Base-by-base conservation (phyloP, 2,888 invertebrate species). In the Agrilus biguttatus region DNA sequence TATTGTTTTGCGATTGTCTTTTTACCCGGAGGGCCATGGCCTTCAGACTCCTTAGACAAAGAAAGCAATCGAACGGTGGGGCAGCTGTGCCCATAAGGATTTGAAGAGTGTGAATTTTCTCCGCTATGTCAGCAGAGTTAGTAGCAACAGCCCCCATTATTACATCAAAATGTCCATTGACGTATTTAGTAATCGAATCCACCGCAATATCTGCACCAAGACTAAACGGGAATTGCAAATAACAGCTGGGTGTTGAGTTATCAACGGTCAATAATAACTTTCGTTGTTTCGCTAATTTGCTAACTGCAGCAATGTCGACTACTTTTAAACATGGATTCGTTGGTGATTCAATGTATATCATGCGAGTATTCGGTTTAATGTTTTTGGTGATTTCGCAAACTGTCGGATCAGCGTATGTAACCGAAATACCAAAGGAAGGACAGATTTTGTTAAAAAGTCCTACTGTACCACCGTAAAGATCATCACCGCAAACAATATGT, bases 1-100 rank as follows among this genome's bases (percentile, higher is more conserved):
- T 55, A 0, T 83, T 80, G 49, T 82, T 92, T 49, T 74, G 74
- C 67, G 80, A 82, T 62, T 95, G 92, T 51, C 83, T 78, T 50
- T 83, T 76, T 93, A 97, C 95, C 41, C 96, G 73, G 21, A 96
- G 55, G 5, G 86, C 82, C 21, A 97, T 70, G 0, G 96, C 97
- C 68, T 95, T 96, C 45, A 96, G 67, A 55, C 95, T 89, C 47
- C 90, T 77, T 60, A 87, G 89, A 0, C 93, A 91, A 59, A 91
- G 73, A 61, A 80, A 90, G 63, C 96, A 95, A 64, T 97, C 97
- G 60, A 93, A 91, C 0, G 97, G 92, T 0, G 95, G 89, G 2
- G 97, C 95, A 10, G 95, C 82, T 35, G 86, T 78, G 42, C 86
- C 56, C 0, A 40, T 41, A 13, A 13, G 41, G 37, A 28, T 72